Conservation (phyloP, 2,113 vertebrate genomes). For the Phylloscopus whistleri region DNA sequence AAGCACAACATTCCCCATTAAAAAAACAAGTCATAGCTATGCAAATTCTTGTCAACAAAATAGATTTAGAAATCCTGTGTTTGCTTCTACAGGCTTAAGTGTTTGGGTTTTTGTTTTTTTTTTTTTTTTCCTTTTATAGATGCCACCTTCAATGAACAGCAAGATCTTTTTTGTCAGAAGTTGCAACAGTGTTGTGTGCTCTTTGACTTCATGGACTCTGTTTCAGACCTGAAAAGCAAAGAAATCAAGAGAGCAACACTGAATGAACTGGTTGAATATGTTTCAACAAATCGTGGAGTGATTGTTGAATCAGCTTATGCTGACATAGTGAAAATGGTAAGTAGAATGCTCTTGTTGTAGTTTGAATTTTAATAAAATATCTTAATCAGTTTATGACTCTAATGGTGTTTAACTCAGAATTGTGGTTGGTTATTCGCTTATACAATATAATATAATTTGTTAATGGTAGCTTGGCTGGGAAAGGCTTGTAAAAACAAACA, state of each 20-base stretch:
- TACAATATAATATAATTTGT: not conserved
- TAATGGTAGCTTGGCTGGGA: not conserved
- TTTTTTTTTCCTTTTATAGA: constrained; percentile 76
- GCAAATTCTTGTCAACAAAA: not conserved
- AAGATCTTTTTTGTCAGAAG: constrained; percentile 94
- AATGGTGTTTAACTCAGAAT: not conserved
- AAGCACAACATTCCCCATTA: not conserved
- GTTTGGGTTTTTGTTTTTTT: not conserved
- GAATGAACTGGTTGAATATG: constrained; percentile 95
- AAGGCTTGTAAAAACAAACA: constrained; percentile 22
- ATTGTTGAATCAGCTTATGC: constrained; percentile 93
- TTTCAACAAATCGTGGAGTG: constrained; percentile 94
- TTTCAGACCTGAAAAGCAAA: constrained; percentile 96
- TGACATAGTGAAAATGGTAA: constrained; percentile 97
- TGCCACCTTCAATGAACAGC: constrained; percentile 90
- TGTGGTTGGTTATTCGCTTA: not conserved
- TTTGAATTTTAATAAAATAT: not conserved
- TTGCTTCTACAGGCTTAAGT: not conserved
- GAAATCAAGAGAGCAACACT: constrained; percentile 97
- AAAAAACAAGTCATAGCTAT: not conserved
- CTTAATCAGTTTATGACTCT: not conserved
- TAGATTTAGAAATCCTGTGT: not conserved
- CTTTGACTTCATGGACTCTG: constrained; percentile 96
- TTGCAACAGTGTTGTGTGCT: constrained; percentile 95
- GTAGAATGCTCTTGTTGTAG: constrained; percentile 49